Base-by-base conservation (phyloP, 2,888 invertebrate species). In the Ligdia adustata region DNA sequence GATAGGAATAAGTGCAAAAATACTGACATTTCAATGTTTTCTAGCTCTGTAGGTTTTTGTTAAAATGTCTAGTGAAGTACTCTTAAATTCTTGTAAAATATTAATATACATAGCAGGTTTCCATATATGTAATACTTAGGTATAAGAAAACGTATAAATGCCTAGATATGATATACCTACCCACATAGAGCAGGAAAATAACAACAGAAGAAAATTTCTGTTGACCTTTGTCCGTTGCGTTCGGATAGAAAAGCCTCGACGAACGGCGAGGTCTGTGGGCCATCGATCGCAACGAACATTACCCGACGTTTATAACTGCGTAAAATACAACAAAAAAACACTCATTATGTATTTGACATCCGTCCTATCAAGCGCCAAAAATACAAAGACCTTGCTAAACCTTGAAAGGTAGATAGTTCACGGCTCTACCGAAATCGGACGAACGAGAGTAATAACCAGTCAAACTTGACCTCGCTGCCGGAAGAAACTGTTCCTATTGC, bases 301-400 rank as follows among this genome's bases (percentile, higher is more conserved):
- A 29, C 28, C 11, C 12, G 33, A 20, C 20, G 34, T 32, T 41
- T 33, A 40, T 47, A 47, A 42, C 35, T 60, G 60, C 59, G 54
- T 67, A 78, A 80, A 67, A 65, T 57, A 66, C 66, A 70, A n/a
- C n/a, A 75, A 74, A 73, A 74, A 69, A 59, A 63, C 22, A 57
- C 69, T 75, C 72, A 79, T 81, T 85, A 87, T 87, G 79, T 85
- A 82, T 82, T 79, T 82, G 81, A 82, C 83, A 80, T 22, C 22
- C 6, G 75, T 67, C 32, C 22, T 68, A 66, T 68, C 66, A 65
- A 31, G 28, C 34, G 56, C 61, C 80, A 78, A 69, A n/a, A 43
- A 43, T 31, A 55, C 62, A 35, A 33, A 44, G 61, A 79, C 69
- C 60, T 55, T 14, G 46, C 57, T 47, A 52, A 51, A 44, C 9